These are phyloP conservation scores for Brachionus koreanus DNA, from an alignment of 1,140 invertebrate species.

Conservation along the genomic window DNA sequence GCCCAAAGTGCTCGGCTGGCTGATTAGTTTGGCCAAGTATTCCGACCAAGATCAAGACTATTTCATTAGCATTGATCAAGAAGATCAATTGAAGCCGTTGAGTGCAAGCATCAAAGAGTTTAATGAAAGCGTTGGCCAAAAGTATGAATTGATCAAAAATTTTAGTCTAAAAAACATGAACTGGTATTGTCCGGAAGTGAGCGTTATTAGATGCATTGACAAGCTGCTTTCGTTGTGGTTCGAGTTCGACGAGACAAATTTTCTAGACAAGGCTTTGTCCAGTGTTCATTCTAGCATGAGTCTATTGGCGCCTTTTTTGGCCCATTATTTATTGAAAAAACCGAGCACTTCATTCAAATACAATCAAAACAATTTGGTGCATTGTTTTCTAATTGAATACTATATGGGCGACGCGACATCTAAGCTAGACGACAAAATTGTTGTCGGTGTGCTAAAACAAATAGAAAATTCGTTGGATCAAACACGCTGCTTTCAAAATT, in stretches of 20 bases:
- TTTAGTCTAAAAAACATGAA: neutral
- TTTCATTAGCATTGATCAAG: neutral
- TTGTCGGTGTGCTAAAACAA: neutral
- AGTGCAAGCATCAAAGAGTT: neutral
- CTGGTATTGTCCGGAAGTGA: neutral
- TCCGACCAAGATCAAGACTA: neutral
- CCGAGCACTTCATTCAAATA: neutral
- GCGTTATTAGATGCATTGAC: neutral
- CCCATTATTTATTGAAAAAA: neutral
- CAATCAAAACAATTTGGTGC: neutral
- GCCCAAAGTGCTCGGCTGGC: neutral
- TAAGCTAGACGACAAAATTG: neutral
- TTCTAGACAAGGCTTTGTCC: neutral
- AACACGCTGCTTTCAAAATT: neutral
- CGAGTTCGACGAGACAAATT: neutral
- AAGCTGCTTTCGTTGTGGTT: neutral
- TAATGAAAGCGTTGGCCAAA: neutral
- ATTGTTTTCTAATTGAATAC: neutral
- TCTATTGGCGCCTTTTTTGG: neutral
- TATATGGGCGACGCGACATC: neutral
- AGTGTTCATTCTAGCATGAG: neutral
- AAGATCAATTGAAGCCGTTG: neutral
- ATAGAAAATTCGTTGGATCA: neutral
- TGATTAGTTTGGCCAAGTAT: neutral
- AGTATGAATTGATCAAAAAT: neutral